Evolutionary conservation across 2,113 vertebrate genomes (phyloP).

Genomic region (Amia ocellicauda): DNA sequence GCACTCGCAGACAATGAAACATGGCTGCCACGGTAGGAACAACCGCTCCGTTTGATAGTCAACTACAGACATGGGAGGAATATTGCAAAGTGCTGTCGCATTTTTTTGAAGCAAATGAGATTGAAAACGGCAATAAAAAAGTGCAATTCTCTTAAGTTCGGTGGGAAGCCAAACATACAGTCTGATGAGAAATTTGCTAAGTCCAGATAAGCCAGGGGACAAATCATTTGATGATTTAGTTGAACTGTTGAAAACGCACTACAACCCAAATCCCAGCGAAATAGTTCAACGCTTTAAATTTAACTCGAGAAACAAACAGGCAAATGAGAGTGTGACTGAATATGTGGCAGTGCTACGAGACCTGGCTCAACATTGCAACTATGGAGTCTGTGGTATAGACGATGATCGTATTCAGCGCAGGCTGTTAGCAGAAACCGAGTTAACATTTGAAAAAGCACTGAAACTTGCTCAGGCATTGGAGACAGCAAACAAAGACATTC

Average conservation of each 20-base stretch:
- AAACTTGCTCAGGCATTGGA: neutral
- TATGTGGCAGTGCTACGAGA: constrained; percentile 2
- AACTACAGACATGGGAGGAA: neutral
- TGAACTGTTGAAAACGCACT: constrained; percentile 14
- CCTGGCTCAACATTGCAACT: neutral
- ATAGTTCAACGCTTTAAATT: constrained; percentile 1
- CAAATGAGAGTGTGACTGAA: neutral
- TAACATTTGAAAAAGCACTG: constrained; percentile 5
- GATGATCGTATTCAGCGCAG: neutral
- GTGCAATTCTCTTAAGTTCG: constrained; percentile 6
- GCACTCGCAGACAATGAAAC: no score
- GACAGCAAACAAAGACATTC: neutral
- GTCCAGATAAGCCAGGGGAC: constrained; percentile 14
- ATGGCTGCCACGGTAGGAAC: no score
- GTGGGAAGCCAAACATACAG: constrained; percentile 21
- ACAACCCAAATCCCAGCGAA: constrained; percentile 18
- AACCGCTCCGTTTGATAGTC: no score
- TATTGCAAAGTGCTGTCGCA: constrained; percentile 14
- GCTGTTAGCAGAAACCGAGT: neutral
- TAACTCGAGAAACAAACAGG: neutral
- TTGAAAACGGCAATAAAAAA: neutral
- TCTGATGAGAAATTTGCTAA: constrained; percentile 20
- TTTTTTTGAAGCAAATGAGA: constrained; percentile 21
- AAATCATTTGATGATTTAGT: constrained; percentile 14
- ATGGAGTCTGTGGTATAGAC: constrained; percentile 6